Base-by-base conservation (phyloP, 2,888 invertebrate genomes). In the Trichogramma evanescens region DNA sequence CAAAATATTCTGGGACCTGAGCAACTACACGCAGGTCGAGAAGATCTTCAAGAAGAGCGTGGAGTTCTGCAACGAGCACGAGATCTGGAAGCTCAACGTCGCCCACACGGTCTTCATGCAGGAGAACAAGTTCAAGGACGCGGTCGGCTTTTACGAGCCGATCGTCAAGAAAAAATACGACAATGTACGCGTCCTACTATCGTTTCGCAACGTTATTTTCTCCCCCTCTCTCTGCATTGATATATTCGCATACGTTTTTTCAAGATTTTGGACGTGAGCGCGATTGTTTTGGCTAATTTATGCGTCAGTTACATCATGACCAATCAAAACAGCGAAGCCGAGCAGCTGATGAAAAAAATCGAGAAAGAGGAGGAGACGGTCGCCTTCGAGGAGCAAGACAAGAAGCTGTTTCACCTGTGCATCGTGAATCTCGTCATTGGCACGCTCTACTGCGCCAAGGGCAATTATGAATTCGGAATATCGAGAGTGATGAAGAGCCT, bases 221-320 rank as follows among this genome's bases (percentile, higher is more conserved):
- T 56, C 41, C 6, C 50, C 64, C 61, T 5, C 26, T 26, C 26
- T 26, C 26, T 26, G 55, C 60, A 50, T 10, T 64, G 41, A 41
- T 40, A 6, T 40, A 26, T 54, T 26, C 26, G 26, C 26, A 26
- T 26, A 26, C 26, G 26, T 26, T 26, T 38, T 64, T 77, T 78
- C 39, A 72, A 91, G 86, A 91, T 99, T 71, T 82, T 99, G 76
- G 89, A 91, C 68, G 89, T 98, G 8, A 95, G 95, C 72, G 96
- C 99, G n/a, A 95, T 98, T 45, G 96, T 99, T 49, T 82, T 99
- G 72, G 99, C 98, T 38, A 99, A 99, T 79, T 81, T 99, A 43
- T 99, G 99, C 77, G 98, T 98, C 2, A 95, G 97, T 13, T 99
- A 99, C 76, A 97, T 99, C 70, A 97, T 99, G 97, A 97, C 95